A percentile compares a stretch with the other conserved stretches of the same genome.
These are phyloP conservation scores for Delichon dasypus DNA, from an alignment of 2,797 vertebrate genomes.

Conservation along the genomic window DNA sequence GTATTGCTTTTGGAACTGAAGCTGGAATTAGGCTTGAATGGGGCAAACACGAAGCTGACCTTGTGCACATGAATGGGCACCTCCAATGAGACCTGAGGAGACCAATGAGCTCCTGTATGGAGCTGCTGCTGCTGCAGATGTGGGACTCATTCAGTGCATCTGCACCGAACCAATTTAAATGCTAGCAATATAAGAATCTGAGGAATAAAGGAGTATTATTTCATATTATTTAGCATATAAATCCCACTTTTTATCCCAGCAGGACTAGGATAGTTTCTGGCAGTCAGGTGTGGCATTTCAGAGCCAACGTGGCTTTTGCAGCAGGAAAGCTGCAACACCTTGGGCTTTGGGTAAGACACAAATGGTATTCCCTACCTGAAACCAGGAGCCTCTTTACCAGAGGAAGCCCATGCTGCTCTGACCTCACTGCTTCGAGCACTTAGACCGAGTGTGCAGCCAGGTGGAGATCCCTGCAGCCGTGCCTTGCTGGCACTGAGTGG, in stretches of 20 bases:
- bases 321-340: neutral
- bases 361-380: neutral
- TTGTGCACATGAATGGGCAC: neutral
- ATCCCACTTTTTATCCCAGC: neutral
- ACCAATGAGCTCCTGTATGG: too few species aligned
- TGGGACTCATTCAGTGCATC: neutral
- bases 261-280: neutral
- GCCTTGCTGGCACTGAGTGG: neutral
- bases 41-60: neutral
- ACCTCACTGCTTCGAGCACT: neutral
- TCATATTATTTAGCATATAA: neutral
- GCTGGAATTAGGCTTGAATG: neutral
- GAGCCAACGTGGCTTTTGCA: neutral
- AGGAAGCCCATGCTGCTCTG: neutral
- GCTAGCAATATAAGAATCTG: neutral
- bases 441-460: neutral
- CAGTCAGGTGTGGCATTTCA: neutral
- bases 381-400: neutral
- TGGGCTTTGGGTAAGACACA: neutral
- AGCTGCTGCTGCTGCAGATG: neutral
- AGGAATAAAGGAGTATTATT: neutral
- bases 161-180: neutral
- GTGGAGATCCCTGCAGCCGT: neutral
- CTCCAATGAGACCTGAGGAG: neutral
- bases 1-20: slow-evolving; percentile 1